Percentiles rank a stretch among this genome's conserved stretches.
Evolutionary conservation across 2,888 invertebrate genomes (phyloP).

Genomic region (Pristionchus entomophagus): DNA sequence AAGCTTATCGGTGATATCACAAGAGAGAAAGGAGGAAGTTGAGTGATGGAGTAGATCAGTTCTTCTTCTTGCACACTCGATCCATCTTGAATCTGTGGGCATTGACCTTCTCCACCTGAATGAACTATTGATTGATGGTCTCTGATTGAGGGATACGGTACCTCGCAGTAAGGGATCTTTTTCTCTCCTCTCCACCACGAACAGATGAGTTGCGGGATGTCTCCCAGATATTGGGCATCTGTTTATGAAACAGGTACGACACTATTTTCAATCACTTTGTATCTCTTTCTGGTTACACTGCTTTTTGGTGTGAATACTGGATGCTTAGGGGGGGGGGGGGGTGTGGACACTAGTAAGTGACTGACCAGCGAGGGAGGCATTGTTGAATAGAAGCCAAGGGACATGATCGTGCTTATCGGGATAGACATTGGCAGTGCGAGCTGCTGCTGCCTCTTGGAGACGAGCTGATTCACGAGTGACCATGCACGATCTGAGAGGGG

Average conservation of each 20-base stretch:
- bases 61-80: conserved; percentile 3
- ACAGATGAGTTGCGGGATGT: conserved; percentile 61
- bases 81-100: conserved; percentile 19
- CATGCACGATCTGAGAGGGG: conserved; percentile 57
- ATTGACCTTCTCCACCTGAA: conserved; percentile 36
- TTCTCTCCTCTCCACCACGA: conserved; percentile 64
- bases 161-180: conserved; percentile 61
- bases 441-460: conserved; percentile 66
- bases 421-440: conserved; percentile 58
- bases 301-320: not conserved
- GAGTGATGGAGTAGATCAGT: conserved; percentile 27
- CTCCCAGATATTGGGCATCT: conserved; percentile 56
- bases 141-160: not conserved
- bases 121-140: not conserved
- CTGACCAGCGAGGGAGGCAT: conserved; percentile 58
- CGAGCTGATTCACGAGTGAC: conserved; percentile 63
- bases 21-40: not conserved
- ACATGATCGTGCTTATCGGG: conserved; percentile 66
- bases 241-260: not conserved
- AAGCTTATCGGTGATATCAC: conserved; percentile 41
- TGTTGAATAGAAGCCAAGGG: conserved; percentile 71
- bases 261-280: not conserved
- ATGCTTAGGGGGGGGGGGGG: too few species aligned
- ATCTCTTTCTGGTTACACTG: not conserved
- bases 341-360: too few species aligned